These are phyloP conservation scores for Pogonognathellus flavescens DNA, from an alignment of 1,140 invertebrate genomes.

Conservation along the genomic window DNA sequence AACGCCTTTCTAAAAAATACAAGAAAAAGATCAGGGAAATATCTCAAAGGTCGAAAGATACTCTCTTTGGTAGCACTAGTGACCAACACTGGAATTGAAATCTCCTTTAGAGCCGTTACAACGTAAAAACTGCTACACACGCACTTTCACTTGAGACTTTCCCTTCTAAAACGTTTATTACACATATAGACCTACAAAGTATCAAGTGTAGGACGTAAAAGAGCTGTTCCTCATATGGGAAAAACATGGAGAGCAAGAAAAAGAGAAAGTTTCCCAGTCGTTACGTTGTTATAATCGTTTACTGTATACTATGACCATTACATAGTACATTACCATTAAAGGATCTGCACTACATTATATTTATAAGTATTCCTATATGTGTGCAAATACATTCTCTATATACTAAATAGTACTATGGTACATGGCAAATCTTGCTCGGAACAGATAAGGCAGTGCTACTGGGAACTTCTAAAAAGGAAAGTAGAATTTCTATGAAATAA, in stretches of 20 bases:
- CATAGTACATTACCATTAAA: not conserved
- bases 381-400: not conserved
- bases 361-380: not conserved
- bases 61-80: not conserved
- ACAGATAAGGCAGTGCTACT: conserved; percentile 3
- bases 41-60: not conserved
- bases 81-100: not conserved
- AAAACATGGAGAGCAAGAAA: not conserved
- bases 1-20: not conserved
- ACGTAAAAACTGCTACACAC: too few species aligned
- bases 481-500: conserved; percentile 20
- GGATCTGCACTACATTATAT: not conserved
- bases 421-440: conserved; percentile 8
- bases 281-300: conserved; percentile 37
- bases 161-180: too few species aligned
- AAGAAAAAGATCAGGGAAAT: not conserved
- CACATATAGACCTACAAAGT: too few species aligned
- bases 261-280: conserved; percentile 5
- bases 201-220: too few species aligned
- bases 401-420: not conserved
- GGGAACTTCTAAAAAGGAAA: not conserved
- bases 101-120: not conserved
- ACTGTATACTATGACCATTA: not conserved
- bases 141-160: too few species aligned
- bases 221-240: too few species aligned